Evolutionary conservation across 2,113 vertebrate genomes (phyloP), one percentile per base, ranked within the genome.

Genomic region (Thymallus thymallus): DNA sequence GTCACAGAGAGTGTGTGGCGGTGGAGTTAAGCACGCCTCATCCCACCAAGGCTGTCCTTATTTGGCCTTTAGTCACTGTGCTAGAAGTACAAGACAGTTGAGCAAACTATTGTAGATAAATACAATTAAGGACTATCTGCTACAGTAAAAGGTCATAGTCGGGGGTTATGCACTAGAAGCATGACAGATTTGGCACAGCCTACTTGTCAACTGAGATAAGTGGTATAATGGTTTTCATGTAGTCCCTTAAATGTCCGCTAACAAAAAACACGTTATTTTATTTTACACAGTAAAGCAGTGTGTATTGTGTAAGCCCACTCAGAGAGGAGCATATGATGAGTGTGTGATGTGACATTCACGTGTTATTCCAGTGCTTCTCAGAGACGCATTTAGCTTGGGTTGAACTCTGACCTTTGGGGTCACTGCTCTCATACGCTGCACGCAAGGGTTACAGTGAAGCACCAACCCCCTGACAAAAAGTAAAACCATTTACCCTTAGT

Each of bases 41-140:
- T 41, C 35, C 2, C 2, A 41, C 35, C 35, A 41, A 10, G 35
- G 35, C 35, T 56, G 76, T 67, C 84, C 82, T 64, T 84, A 82
- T 84, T 88, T 88, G 84, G 84, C 84, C 82, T 82, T 73, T 78
- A 82, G 86, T 86, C 84, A 83, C 85, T 82, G 82, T 66, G 81
- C 84, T 76, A 73, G 89, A 89, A 88, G 89, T 90, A 89, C 82
- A 87, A 51, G 14, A 66, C 18, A 18, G 45, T 32, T 63, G 14
- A 29, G 82, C 86, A 70, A 84, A 84, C 35, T 41, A 41, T 41
- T 41, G 35, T 41, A 12, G 35, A 3, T 41, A 41, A 41, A 12
- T 41, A 12, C 9, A 41, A 3, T 41, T 10, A 41, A 41, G 35
- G 35, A 41, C 35, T 41, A 41, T 41, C 35, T 41, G 88, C 81